Base-by-base conservation (phyloP, 2,113 vertebrate genomes). In the Odocoileus virginianus region DNA sequence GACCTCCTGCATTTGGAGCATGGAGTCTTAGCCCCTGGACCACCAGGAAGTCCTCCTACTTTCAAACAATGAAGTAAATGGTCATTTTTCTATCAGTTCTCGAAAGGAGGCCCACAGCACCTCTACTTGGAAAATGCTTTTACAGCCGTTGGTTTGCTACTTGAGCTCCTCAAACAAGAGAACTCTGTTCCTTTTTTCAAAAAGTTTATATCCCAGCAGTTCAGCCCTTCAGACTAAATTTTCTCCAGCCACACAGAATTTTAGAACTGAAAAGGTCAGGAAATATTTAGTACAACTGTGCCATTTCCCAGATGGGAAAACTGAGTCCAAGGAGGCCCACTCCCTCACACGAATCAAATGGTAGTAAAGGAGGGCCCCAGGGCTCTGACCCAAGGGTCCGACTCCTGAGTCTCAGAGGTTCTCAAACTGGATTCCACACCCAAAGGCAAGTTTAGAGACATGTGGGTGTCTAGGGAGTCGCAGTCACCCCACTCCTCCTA, bases 271-370 rank as follows among this genome's bases (percentile, higher is more conserved):
- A 85, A 84, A n/a, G 52, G n/a, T n/a, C 43, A 71, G 64, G 14
- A 47, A 64, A 55, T 58, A 82, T 57, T 88, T 57, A 61, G 23
- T 91, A 15, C 55, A 54, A 25, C n/a, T 23, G 4, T 43, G 30
- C 55, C 81, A 84, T 93, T 94, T 94, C 90, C 89, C 89, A 95
- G 81, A 61, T 54, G 30, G 94, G 74, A 91, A 93, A 94, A 90
- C 52, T n/a, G 89, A 96, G 89, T n/a, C 52, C 83, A 64, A 33
- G 83, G 50, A 90, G 84, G 27, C 15, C 50, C 10, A 28, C 25
- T 74, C 27, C 19, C 30, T 96, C 74, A 85, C 33, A 54, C 14
- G 33, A 40, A 47, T 82, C 33, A 84, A 28, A 33, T 1, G 1
- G 13, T 6, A 55, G 19, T 27, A 60, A 47, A 55, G 25, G 30